A percentile compares a stretch with the other conserved stretches of the same genome.
These are phyloP conservation scores for Falco concolor DNA, from an alignment of 2,797 vertebrate species.

Conservation along the genomic window DNA sequence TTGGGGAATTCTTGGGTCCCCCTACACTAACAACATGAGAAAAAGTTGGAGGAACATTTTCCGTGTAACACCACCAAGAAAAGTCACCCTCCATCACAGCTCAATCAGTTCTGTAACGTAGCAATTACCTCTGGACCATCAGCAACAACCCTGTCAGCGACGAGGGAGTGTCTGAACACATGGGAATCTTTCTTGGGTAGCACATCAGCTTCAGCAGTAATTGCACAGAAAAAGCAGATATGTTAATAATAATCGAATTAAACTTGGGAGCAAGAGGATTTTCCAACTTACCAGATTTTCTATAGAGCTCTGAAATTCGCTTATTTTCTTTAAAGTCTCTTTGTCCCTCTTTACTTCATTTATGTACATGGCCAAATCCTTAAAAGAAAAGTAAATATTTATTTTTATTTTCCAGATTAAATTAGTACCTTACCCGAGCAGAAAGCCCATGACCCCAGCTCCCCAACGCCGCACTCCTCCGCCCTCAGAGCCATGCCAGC, in stretches of 20 bases:
- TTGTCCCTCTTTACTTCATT: conserved; percentile 98
- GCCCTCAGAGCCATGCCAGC: not conserved
- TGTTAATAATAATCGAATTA: not conserved
- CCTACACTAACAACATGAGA: not conserved
- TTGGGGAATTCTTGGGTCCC: not conserved
- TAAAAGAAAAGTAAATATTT: not conserved
- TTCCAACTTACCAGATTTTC: conserved; percentile 89
- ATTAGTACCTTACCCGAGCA: not conserved
- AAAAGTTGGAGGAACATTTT: not conserved
- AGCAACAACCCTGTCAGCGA: not conserved
- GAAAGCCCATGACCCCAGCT: rapidly evolving
- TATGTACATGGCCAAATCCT: conserved; percentile 99
- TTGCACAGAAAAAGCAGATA: not conserved
- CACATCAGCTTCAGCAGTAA: not conserved
- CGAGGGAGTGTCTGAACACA: not conserved
- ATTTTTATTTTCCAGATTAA: not conserved
- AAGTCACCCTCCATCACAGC: not conserved
- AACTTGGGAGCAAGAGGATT: not conserved
- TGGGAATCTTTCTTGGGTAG: not conserved
- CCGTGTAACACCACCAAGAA: not conserved
- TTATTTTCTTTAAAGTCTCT: conserved; percentile 97
- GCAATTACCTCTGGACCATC: not conserved
- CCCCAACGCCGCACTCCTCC: not conserved
- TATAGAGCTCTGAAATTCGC: conserved; percentile 96
- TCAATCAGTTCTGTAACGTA: not conserved